phyloP scores from a whole-genome alignment of 2,888 invertebrate genomes.

The Harpalus rubripes region DNA sequence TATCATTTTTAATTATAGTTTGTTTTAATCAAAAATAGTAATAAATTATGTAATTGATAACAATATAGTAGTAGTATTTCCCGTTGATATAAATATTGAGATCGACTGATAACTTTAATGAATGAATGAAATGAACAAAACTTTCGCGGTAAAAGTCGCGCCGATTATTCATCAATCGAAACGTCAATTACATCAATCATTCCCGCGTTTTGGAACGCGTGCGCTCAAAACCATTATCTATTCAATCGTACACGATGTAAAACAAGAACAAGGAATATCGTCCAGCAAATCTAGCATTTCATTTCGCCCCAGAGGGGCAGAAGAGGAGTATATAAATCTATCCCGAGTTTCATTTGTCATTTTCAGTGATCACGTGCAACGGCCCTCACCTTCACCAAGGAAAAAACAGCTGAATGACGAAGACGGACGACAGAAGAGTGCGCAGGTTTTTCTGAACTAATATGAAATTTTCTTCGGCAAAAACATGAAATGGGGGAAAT shows the following conservation, averaged over 20 bases:
- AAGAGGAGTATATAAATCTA: constrained; percentile 70
- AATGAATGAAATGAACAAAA: constrained; percentile 30
- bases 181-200: constrained; percentile 30
- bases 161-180: constrained; percentile 36
- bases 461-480: constrained; percentile 40
- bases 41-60: constrained; percentile 6
- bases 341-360: constrained; percentile 70
- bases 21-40: constrained; percentile 14
- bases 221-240: neutral
- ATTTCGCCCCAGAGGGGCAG: constrained; percentile 10
- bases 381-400: constrained; percentile 47
- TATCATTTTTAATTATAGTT: constrained; percentile 23
- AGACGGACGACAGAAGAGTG: constrained; percentile 48
- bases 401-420: constrained; percentile 55
- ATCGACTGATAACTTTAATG: neutral
- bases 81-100: neutral
- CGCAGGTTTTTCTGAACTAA: constrained; percentile 38
- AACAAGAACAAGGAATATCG: constrained; percentile 1
- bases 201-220: constrained; percentile 42
- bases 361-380: constrained; percentile 70
- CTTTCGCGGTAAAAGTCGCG: constrained; percentile 22
- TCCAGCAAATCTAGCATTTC: constrained; percentile 14
- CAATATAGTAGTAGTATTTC: neutral
- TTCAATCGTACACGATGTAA: constrained; percentile 21
- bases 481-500: constrained; percentile 43